Base-by-base conservation (phyloP, 2,113 vertebrate species). In the Lontra canadensis region DNA sequence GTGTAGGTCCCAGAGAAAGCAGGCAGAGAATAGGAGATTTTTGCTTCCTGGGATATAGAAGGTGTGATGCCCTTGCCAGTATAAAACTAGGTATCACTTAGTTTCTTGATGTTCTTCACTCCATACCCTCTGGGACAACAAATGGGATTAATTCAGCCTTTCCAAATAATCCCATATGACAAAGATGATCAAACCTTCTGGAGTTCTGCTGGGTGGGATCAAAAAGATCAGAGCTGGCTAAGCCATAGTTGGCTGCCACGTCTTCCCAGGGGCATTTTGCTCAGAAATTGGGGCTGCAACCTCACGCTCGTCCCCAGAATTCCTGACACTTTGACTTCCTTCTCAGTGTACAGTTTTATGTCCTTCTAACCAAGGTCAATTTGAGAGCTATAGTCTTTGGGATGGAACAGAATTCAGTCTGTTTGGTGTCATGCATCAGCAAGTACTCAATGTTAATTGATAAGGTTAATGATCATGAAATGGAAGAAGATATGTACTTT, bases 391-490 rank as follows among this genome's bases (percentile, higher is more conserved):
- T 9, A 49, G 6, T 83, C 20, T n/a, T 93, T 83, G 71, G 52
- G 26, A 61, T 7, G 95, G 26, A 88, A 92, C 2, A 57, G 76
- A 95, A 94, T 81, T 4, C 52, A 47, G 42, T 81, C 65, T 95
- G 1, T 80, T 90, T 83, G 52, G 5, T 79, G 26, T 84, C 49
- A 34, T 39, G 73, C 31, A n/a, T 82, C 25, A 95, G 78, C 42
- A 52, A 69, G 39, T 42, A 49, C 29, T 94, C 74, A 90, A 63
- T 81, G 82, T 34, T 67, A 29, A 47, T 21, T 74, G 44, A 31
- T 61, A 93, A 93, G 78, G 88, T 78, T 93, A 94, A 90, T 67
- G 78, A 93, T 90, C 13, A 73, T 11, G 23, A 95, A 84, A 93
- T 36, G 13, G 47, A 85, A 73, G 79, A 90, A 92, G 74, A 87